phyloP scores from a whole-genome alignment of 2,113 vertebrate genomes.

The Eublepharis macularius region DNA sequence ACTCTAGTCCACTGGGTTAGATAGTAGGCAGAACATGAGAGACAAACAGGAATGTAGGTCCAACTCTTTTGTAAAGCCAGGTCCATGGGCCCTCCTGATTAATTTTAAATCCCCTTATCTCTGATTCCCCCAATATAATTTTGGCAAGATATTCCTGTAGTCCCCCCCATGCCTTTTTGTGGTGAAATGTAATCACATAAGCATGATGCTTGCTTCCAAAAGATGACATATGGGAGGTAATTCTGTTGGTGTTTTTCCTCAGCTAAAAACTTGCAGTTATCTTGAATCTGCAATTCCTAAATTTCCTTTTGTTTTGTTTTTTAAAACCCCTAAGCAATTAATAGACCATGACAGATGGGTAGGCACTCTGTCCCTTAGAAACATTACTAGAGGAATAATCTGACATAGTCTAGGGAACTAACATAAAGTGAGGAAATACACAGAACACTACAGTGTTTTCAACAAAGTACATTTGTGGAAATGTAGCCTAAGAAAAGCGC shows the following conservation, averaged over 20 bases:
- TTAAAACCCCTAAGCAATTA: neutral
- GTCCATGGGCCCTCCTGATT: no score
- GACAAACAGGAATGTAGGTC: no score
- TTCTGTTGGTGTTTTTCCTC: neutral
- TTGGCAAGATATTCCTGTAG: no score
- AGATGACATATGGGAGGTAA: neutral
- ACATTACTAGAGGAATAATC: neutral
- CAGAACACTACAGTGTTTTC: neutral
- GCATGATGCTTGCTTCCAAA: neutral
- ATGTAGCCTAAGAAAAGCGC: neutral
- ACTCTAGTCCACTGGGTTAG: no score
- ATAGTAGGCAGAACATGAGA: no score
- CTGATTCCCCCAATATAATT: no score
- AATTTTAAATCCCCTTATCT: no score
- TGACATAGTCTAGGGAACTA: neutral
- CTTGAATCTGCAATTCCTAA: neutral
- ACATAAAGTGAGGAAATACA: neutral
- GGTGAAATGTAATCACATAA: neutral
- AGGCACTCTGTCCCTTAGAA: neutral
- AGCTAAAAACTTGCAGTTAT: neutral
- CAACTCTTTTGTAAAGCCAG: no score
- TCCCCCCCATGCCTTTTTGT: no score
- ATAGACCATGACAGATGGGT: constrained; percentile 13
- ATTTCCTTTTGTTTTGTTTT: neutral
- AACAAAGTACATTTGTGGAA: neutral